phyloP scores from a whole-genome alignment of 2,113 vertebrate species.

The Microcebus jonahi region DNA sequence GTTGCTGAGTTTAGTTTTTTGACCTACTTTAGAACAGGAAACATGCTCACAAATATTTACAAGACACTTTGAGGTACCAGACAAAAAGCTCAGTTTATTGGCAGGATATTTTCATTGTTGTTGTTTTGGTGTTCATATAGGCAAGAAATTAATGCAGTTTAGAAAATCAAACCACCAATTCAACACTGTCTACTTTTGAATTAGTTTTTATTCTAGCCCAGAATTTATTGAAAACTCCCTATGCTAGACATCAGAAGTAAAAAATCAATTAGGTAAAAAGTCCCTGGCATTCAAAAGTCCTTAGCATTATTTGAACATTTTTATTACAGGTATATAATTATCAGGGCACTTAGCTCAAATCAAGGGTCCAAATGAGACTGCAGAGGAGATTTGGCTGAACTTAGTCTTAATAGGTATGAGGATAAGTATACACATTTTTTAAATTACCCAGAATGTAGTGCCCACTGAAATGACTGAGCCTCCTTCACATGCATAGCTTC shows the following conservation, averaged over 20 bases:
- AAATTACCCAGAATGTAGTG: neutral
- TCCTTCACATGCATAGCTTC: neutral
- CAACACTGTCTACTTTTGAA: neutral
- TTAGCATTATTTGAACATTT: neutral
- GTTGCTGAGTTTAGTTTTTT: neutral
- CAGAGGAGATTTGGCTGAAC: neutral
- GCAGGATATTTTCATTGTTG: neutral
- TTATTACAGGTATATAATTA: neutral
- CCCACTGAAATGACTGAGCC: neutral
- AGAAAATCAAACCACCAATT: conserved; percentile 1
- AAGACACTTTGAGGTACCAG: neutral
- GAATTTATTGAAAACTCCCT: neutral
- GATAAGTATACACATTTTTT: neutral
- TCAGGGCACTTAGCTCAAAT: neutral
- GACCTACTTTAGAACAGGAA: neutral
- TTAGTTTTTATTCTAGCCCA: conserved; percentile 11
- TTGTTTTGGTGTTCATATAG: neutral
- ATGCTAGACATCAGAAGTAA: neutral
- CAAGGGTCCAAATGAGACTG: neutral
- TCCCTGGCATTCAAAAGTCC: neutral
- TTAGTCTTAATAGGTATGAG: neutral
- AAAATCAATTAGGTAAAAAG: neutral
- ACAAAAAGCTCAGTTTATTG: neutral
- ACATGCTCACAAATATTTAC: neutral
- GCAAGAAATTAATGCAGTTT: neutral